Conservation (phyloP, 1,140 invertebrate genomes). For the Luehdorfia chinensis region DNA sequence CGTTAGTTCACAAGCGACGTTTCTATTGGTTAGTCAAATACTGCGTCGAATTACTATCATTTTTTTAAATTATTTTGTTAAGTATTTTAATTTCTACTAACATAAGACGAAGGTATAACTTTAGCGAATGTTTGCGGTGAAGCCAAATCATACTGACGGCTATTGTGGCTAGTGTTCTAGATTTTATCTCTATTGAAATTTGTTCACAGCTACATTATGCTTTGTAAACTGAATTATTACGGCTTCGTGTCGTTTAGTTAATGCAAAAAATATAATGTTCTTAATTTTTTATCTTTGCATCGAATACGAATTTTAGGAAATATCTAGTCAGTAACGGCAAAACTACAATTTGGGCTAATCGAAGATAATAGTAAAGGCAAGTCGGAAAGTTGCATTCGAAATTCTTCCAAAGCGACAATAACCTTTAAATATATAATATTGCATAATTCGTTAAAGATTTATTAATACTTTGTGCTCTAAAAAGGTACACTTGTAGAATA, state of each 20-base stretch:
- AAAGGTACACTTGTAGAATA: slow-evolving; percentile 4
- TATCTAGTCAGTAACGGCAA: not conserved
- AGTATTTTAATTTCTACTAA: too few relatives aligned
- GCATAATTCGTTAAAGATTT: slow-evolving; percentile 8
- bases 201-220: slow-evolving; percentile 12
- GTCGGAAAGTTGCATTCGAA: not conserved
- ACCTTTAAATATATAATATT: slow-evolving; percentile 7
- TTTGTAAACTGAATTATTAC: slow-evolving; percentile 2
- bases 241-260: not conserved
- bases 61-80: too few relatives aligned
- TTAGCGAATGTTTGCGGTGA: too few relatives aligned
- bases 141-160: too few relatives aligned
- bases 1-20: slow-evolving; percentile 50
- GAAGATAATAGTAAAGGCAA: not conserved
- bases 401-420: not conserved
- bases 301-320: too few relatives aligned
- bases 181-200: too few relatives aligned
- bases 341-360: not conserved
- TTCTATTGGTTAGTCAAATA: too few relatives aligned
- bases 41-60: too few relatives aligned
- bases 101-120: too few relatives aligned
- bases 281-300: too few relatives aligned
- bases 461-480: slow-evolving; percentile 31
- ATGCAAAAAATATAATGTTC: too few relatives aligned
- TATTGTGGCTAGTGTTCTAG: too few relatives aligned